Conservation (phyloP, 2,113 vertebrate genomes). For the Ia io region DNA sequence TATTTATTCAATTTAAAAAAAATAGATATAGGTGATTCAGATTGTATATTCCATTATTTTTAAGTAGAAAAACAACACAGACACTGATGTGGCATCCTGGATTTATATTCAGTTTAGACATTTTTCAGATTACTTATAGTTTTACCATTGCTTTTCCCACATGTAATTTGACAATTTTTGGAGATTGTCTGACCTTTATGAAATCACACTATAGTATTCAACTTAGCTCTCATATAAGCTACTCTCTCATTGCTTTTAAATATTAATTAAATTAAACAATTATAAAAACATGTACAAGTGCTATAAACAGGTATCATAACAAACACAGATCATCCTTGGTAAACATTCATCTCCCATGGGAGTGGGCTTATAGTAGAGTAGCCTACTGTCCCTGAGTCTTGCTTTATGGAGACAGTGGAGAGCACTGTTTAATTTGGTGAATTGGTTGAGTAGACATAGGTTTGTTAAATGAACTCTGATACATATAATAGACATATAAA, state of each 20-base stretch:
- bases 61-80: background rate
- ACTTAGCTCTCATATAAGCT: background rate
- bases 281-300: background rate
- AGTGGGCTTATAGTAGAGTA: background rate
- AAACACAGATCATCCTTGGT: background rate
- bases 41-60: background rate
- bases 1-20: too few relatives aligned
- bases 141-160: background rate
- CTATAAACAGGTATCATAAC: background rate
- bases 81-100: background rate
- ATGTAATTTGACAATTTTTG: background rate
- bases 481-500: background rate
- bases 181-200: background rate
- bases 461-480: background rate
- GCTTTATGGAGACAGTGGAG: background rate
- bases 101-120: background rate
- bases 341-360: background rate
- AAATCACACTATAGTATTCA: background rate
- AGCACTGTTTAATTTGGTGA: background rate
- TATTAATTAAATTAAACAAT: background rate
- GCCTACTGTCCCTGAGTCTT: background rate
- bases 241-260: background rate
- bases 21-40: background rate
- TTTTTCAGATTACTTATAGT: background rate
- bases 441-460: background rate